Evolutionary conservation across 1,140 invertebrate genomes (phyloP).

Genomic region (Akabosia matsudoensis): DNA sequence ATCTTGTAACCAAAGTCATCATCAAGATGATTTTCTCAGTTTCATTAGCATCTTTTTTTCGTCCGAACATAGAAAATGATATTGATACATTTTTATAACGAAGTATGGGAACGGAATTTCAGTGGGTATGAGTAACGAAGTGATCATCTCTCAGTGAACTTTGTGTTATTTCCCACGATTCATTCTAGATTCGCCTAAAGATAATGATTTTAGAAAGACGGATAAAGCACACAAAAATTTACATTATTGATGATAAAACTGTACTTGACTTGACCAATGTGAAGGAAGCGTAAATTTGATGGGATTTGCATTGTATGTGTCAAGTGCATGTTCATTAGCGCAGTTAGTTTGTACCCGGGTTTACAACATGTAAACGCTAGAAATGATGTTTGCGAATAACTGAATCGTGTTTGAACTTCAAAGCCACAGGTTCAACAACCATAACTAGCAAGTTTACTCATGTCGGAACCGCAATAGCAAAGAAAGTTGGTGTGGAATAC

Average conservation of each 20-base stretch:
- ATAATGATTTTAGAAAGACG: too few species aligned
- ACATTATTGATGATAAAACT: not conserved
- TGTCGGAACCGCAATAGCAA: not conserved
- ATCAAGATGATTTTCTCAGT: not conserved
- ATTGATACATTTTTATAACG: not conserved
- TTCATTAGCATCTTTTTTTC: not conserved
- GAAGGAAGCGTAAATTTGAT: not conserved
- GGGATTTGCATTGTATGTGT: too few species aligned
- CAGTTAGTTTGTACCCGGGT: too few species aligned
- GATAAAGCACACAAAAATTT: too few species aligned
- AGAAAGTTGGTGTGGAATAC: not conserved
- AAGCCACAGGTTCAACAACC: slow-evolving; percentile 17
- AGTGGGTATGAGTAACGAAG: not conserved
- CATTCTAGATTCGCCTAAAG: not conserved
- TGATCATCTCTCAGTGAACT: not conserved
- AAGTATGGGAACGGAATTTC: not conserved
- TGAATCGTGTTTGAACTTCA: not conserved
- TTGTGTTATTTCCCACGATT: not conserved
- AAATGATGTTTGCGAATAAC: not conserved
- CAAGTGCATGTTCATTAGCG: too few species aligned
- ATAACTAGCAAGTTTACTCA: not conserved
- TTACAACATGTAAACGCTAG: not conserved
- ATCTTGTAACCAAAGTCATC: not conserved
- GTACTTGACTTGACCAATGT: too few species aligned
- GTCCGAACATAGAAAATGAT: not conserved